Evolutionary conservation across 2,888 invertebrate genomes (phyloP), one percentile per base, ranked within the genome.

Genomic region (Ferdinandea cuprea): DNA sequence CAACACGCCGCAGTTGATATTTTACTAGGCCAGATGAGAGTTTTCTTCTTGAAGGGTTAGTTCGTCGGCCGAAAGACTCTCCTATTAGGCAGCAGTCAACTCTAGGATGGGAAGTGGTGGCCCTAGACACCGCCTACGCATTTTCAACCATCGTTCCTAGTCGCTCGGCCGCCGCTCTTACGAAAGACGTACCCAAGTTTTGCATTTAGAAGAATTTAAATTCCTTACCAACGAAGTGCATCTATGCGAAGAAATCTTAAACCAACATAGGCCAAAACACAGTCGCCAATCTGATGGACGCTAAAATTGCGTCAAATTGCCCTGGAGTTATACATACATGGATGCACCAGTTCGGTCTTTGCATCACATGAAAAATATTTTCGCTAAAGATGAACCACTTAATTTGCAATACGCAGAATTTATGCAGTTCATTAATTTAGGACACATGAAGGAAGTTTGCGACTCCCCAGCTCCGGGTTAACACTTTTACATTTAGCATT

Each of bases 371-470:
- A 19, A 28, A n/a, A 30, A 19, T 21, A 13, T 56, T 73, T 19
- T 25, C 42, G n/a, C n/a, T n/a, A n/a, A n/a, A n/a, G n/a, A n/a
- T n/a, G n/a, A n/a, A n/a, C n/a, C n/a, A n/a, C n/a, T 37, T 19
- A 4, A 25, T 1, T 37, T 68, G 2, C 37, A 68, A 40, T 71
- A 65, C 21, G 50, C 15, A 13, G 37, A 40, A 9, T 73, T 66
- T 32, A 74, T 73, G 17, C 46, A 65, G 11, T 65, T 65, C 58
- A 73, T 74, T 44, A 37, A 65, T 17, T 28, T 73, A 6, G 56
- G 46, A 1, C 48, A 73, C 37, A 73, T n/a, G n/a, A n/a, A n/a
- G n/a, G n/a, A n/a, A n/a, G n/a, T n/a, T n/a, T n/a, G n/a, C n/a
- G n/a, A n/a, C 8, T 19, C 28, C 13, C 48, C 44, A 8, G 37